Base-by-base conservation (phyloP, 2,797 vertebrate genomes). In the Acridotheres tristis region DNA sequence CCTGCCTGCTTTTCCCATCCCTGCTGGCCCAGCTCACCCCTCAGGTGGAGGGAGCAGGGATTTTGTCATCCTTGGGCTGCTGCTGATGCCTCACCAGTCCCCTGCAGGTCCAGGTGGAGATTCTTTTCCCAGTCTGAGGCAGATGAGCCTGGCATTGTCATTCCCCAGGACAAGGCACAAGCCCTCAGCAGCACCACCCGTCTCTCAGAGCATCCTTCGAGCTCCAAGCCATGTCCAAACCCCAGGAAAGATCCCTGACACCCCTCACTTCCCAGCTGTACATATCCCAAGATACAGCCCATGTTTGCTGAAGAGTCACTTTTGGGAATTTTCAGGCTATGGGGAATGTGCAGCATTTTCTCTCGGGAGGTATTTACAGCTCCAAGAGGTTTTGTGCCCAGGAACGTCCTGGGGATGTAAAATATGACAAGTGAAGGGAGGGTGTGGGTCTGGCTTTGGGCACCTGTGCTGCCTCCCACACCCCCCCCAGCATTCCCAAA, bases 61-160 rank as follows among this genome's bases (percentile, higher is more conserved):
- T 95, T 51, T 78, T 94, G 79, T 59, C 95, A 34, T 89, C 91
- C 77, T 86, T 96, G 93, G 97, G 96, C 36, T 97, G 95, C 74
- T 93, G 94, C 58, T 98, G 97, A 9, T 61, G 66, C 79, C 51
- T 92, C 61, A 98, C 26, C 43, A 96, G 85, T 25, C 67, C 96
- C 76, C 72, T 94, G 62, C 96, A 85, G 36, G 93, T 97, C 75
- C 81, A 72, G 50, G 53, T 36, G 2, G 98, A 73, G 66, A 98
- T 97, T 85, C 97, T 97, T 55, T 96, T 97, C 17, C 85, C 78
- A 36, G 74, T 96, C 98, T 98, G 85, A 77, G 92, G 74, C 32
- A 90, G 40, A 88, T 16, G 22, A 36, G 11, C 27, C 47, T 16
- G 22, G 20, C 1, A 2, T 4, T 17, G 13, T 21, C 43, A 20